Base-by-base conservation (phyloP, 1,140 invertebrate genomes). In the Drosophila asahinai region DNA sequence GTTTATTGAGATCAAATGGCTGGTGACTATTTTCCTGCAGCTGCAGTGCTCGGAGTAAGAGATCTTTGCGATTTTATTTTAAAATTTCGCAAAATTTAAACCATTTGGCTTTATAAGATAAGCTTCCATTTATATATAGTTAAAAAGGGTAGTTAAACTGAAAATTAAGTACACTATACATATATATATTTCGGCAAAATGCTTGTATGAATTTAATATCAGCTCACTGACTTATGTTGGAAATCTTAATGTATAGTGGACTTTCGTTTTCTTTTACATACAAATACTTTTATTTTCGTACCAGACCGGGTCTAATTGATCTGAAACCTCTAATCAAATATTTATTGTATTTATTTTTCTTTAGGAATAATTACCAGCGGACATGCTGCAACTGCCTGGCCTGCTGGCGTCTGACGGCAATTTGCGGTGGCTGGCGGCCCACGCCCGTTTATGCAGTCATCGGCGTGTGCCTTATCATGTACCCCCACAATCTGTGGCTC, bases 401-500 rank as follows among this genome's bases (percentile, higher is more conserved):
- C 57, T 92, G 86, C 49, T 92, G 91, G 90, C 77, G 79, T 30
- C 57, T 62, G 27, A 66, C 77, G 9, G 66, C 74, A 40, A 42
- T 83, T 54, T 63, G 82, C 33, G 89, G 91, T 17, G 74, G 90
- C 3, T 93, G 92, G 92, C 74, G 90, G 11, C 77, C 92, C 14
- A 77, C 90, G 42, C 86, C 87, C 33, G 68, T 89, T 22, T 93
- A 93, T 76, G 74, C 90, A 47, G 77, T 74, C 51, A 64, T 92
- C 59, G 92, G 90, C 55, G 77, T 83, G 55, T 80, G 81, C 27
- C 66, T 93, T 33, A 80, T 92, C 49, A 54, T 93, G 38, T 92
- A 84, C 76, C 92, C 92, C 5, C 90, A 93, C 61, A 92, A 92
- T 92, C 68, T 93, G 25, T 93, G 92, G 92, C 75, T 93, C 40